Conservation (phyloP, 2,113 vertebrate genomes). For the Vulpes lagopus region DNA sequence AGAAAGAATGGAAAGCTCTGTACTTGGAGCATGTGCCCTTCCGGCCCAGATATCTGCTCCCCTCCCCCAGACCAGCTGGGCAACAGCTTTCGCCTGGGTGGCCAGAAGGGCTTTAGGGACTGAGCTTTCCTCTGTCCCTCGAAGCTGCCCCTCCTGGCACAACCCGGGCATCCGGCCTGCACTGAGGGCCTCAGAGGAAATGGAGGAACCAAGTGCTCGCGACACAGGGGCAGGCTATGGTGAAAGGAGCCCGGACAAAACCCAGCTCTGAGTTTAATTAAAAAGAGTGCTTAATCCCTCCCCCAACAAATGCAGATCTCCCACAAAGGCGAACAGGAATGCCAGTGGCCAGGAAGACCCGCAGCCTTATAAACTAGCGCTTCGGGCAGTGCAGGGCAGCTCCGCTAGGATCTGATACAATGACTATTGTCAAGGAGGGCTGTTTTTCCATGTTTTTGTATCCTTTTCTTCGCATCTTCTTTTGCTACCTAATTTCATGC, state of each 20-base stretch:
- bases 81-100: background rate
- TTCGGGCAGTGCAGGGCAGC: background rate
- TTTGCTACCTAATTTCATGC: constrained; percentile 79
- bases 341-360: constrained; percentile 62
- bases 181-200: constrained; percentile 49
- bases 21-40: background rate
- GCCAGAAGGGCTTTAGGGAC: background rate
- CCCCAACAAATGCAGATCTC: constrained; percentile 38
- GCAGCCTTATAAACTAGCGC: constrained; percentile 62
- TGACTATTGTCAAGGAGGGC: constrained; percentile 57
- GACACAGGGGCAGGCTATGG: constrained; percentile 17
- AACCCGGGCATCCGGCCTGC: background rate
- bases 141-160: background rate
- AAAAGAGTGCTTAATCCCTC: background rate
- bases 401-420: constrained; percentile 57
- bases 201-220: constrained; percentile 41
- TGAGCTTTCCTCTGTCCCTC: constrained; percentile 34
- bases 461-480: constrained; percentile 83
- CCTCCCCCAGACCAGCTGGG: background rate
- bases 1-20: background rate
- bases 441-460: constrained; percentile 81
- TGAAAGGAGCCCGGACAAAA: constrained; percentile 60
- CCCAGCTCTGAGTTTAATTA: constrained; percentile 48
- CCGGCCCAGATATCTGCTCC: background rate
- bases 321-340: constrained; percentile 49